phyloP scores from a whole-genome alignment of 2,113 vertebrate species.

The Acrocephalus arundinaceus region DNA sequence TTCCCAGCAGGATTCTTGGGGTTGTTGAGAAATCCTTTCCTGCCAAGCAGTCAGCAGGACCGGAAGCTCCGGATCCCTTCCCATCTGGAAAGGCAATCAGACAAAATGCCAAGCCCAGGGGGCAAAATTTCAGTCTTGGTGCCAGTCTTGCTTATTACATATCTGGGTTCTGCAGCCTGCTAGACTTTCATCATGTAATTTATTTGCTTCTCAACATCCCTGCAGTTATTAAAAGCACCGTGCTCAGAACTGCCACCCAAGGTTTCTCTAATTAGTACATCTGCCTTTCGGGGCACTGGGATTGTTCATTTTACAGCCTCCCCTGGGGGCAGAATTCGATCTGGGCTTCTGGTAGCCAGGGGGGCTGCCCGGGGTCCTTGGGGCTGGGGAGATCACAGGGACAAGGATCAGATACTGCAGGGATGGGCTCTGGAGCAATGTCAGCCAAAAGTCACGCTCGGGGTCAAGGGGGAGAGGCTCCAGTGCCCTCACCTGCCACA shows the following conservation, averaged over 20 bases:
- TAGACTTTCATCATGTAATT: conserved; percentile 57
- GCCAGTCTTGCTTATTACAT: conserved; percentile 57
- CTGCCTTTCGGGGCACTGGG: conserved; percentile 34
- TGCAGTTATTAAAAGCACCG: conserved; percentile 53
- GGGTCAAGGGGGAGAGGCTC: background rate
- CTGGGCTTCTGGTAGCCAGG: background rate
- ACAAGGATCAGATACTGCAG: background rate
- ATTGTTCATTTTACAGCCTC: conserved; percentile 16
- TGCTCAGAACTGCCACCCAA: conserved; percentile 15
- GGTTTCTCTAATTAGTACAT: conserved; percentile 56
- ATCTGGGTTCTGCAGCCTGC: conserved; percentile 47
- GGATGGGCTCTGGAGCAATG: background rate
- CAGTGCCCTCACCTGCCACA: background rate
- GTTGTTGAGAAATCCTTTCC: conserved; percentile 38
- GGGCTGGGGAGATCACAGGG: background rate
- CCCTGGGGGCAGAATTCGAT: background rate
- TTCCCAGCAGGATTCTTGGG: conserved; percentile 12
- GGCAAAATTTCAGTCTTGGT: conserved; percentile 52
- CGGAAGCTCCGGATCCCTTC: conserved; percentile 48
- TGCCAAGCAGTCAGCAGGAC: conserved; percentile 22
- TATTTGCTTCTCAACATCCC: conserved; percentile 65
- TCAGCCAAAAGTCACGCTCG: background rate
- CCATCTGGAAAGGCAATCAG: conserved; percentile 42
- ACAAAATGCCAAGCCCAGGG: conserved; percentile 41
- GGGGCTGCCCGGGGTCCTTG: background rate